Evolutionary conservation across 2,888 invertebrate species (phyloP).

Genomic region (Heteropelma amictum): DNA sequence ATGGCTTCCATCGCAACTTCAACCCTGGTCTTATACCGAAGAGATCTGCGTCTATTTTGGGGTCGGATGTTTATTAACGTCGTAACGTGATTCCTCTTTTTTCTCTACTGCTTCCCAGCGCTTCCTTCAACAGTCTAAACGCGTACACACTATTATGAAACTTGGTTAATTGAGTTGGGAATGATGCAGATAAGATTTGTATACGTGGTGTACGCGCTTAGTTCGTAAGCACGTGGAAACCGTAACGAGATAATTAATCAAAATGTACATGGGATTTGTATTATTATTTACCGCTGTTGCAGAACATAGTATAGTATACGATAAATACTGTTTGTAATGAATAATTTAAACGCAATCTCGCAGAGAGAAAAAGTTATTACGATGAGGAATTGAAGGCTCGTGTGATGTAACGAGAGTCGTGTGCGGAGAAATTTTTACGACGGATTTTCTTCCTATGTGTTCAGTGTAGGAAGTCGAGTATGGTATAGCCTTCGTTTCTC

Average conservation of each 20-base stretch:
- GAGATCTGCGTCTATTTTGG: constrained; percentile 12
- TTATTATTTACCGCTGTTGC: constrained; percentile 4
- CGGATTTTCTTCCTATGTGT: neutral
- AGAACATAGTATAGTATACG: neutral
- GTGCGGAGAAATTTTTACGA: neutral
- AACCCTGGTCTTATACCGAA: constrained; percentile 5
- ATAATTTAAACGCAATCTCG: neutral
- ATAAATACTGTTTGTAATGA: neutral
- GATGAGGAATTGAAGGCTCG: constrained; percentile 8
- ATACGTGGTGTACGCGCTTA: neutral
- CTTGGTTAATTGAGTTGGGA: no score
- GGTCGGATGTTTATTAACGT: constrained; percentile 41
- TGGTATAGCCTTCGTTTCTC: no score
- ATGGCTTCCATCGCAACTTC: neutral
- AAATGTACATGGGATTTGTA: neutral
- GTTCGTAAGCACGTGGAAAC: neutral
- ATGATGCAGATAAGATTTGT: no score
- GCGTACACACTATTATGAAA: no score
- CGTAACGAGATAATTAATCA: constrained; percentile 4
- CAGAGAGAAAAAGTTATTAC: neutral
- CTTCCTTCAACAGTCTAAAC: neutral
- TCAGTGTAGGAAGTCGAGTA: no score
- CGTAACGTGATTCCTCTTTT: constrained; percentile 24
- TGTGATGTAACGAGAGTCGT: neutral
- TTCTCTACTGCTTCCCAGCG: neutral